These are phyloP conservation scores for Drosophila koepferae DNA, from an alignment of 2,888 invertebrate genomes.

Conservation along the genomic window DNA sequence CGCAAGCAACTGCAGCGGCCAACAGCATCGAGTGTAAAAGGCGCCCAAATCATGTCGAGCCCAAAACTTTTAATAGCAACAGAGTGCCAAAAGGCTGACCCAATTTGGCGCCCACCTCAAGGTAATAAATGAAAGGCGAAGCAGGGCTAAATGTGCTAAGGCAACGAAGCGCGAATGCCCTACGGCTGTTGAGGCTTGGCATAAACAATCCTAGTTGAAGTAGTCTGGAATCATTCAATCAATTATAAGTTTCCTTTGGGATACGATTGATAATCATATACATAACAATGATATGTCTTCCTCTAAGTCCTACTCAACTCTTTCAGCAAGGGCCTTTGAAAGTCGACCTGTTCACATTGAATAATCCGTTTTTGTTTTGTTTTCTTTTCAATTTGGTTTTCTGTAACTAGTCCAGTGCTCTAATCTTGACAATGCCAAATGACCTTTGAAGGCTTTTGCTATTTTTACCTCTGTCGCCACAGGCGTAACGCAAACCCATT, in stretches of 20 bases:
- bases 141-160: neutral
- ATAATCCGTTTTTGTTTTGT: neutral
- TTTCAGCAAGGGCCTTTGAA: slow-evolving; percentile 3
- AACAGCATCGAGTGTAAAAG: slow-evolving; percentile 20
- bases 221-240: neutral
- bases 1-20: slow-evolving; percentile 22
- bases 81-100: slow-evolving; percentile 62
- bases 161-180: slow-evolving; percentile 1
- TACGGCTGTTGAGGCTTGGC: neutral
- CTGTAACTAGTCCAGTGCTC: slow-evolving; percentile 13
- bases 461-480: slow-evolving; percentile 52
- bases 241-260: too few species aligned
- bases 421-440: slow-evolving; percentile 70
- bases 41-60: slow-evolving; percentile 61
- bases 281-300: neutral
- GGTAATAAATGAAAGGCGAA: slow-evolving; percentile 39
- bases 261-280: too few species aligned
- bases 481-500: slow-evolving; percentile 55
- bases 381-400: slow-evolving; percentile 25
- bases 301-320: neutral
- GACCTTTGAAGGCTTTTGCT: slow-evolving; percentile 60
- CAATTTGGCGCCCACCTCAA: slow-evolving; percentile 52
- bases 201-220: neutral
- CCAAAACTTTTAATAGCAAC: slow-evolving; percentile 47
- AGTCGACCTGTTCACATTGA: neutral